Evolutionary conservation across 92 coral and sea anemone genomes (phyloP), one percentile per base, ranked within the genome.

Genomic region (Zoanthus sansibaricus): DNA sequence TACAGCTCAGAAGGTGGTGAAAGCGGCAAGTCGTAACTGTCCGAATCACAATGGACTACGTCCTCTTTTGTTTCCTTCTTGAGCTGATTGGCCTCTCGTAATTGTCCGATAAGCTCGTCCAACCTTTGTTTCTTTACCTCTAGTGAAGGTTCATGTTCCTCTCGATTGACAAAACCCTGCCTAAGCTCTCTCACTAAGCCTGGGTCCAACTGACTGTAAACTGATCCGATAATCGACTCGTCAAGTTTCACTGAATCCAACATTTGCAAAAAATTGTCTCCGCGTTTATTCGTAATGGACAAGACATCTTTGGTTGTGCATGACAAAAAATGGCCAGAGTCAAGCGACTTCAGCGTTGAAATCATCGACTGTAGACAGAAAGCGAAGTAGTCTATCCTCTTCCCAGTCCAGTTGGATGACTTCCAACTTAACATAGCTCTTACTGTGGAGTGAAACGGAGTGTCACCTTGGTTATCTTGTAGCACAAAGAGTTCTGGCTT

Each of bases 71-170:
- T 47, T 56, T 64, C 85, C 21, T 9, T 72, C 64, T 64, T 80
- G 51, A 45, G 58, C 30, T 80, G 85, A 31, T 80, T 80, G 46
- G 85, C 85, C 21, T 80, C 85, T 33, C 85, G 85, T 66, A 80
- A 66, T 8, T 80, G 85, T 21, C 85, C 85, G 21, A 80, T 80
- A 12, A 80, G 74, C 31, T 80, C 85, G 66, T 64, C 46, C 21
- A 80, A 64, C 45, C 85, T 80, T 70, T 80, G 85, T 48, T 80
- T 80, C 85, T 80, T 80, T 64, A 51, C 46, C 46, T 80, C 85
- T 6, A 80, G 6, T 5, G 85, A 80, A 4, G 47, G 61, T 21
- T 80, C 85, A 1, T 46, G 74, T 2, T 69, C 85, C 61, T 80
- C 85, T 13, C 32, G 45, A n/a, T 21, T 14, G 18, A 6, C 49